A percentile compares a stretch with the other conserved stretches of the same genome.
Evolutionary conservation across 2,797 vertebrate species (phyloP).

Genomic region (Falco concolor): DNA sequence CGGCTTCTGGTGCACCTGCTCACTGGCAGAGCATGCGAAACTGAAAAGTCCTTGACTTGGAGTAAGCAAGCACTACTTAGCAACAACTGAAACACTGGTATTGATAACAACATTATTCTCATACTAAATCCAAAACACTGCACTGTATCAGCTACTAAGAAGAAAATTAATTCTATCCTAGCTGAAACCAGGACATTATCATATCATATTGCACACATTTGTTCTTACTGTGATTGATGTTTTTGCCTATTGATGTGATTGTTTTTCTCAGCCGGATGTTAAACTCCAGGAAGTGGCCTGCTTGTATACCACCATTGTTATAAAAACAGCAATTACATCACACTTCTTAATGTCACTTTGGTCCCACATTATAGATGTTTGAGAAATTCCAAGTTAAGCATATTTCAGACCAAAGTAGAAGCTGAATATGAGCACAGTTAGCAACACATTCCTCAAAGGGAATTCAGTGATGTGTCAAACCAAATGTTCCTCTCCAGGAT

Average conservation of each 20-base stretch:
- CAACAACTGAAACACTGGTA: no score
- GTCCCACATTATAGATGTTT: background rate
- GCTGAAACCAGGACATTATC: background rate
- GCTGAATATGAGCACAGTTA: background rate
- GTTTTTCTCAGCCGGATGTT: background rate
- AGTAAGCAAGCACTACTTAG: no score
- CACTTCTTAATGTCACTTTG: background rate
- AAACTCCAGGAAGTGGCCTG: background rate
- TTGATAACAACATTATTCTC: no score
- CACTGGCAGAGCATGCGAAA: no score
- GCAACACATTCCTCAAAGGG: background rate
- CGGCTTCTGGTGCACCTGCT: no score
- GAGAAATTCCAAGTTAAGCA: background rate
- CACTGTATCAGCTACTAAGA: no score
- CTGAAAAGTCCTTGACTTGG: no score
- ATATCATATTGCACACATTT: background rate
- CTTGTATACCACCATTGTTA: background rate
- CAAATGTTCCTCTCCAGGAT: background rate
- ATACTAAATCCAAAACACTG: no score
- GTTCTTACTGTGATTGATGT: background rate
- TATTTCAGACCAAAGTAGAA: background rate
- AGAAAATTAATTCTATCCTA: no score
- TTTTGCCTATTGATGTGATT: no score
- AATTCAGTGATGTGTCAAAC: background rate
- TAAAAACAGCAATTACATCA: background rate